These are phyloP conservation scores for Halcyon leucocephala DNA, from an alignment of 2,797 vertebrate genomes.

Conservation along the genomic window DNA sequence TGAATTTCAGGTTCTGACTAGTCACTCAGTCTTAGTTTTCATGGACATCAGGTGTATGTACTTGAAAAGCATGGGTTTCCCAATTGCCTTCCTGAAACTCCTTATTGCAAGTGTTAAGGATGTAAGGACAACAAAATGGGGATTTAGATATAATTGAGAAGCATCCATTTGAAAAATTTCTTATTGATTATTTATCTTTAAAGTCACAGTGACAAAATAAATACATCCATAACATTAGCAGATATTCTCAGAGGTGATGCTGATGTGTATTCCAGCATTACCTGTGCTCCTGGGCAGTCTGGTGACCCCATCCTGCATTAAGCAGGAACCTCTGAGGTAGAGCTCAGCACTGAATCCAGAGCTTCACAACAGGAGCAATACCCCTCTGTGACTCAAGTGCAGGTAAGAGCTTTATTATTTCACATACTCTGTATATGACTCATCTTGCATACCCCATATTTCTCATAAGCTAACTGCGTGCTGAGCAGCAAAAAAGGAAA, in stretches of 20 bases:
- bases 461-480: neutral
- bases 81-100: neutral
- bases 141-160: fast-evolving
- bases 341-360: fast-evolving
- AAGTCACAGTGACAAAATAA: neutral
- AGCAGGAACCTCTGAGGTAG: neutral
- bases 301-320: fast-evolving
- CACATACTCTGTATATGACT: neutral
- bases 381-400: neutral
- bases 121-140: neutral
- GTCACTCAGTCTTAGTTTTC: neutral
- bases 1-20: neutral
- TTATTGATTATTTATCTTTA: neutral
- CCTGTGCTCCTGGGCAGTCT: neutral
- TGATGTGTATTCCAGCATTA: neutral
- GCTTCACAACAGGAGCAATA: neutral
- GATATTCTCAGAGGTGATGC: neutral
- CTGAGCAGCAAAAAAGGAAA: slow-evolving; percentile 27
- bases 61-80: neutral
- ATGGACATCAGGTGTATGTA: neutral
- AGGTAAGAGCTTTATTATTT: slow-evolving; percentile 31
- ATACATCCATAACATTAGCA: neutral
- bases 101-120: neutral
- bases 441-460: neutral
- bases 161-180: neutral